A percentile compares a stretch with the other conserved stretches of the same genome.
These are phyloP conservation scores for Hyposoter didymator DNA, from an alignment of 2,888 invertebrate genomes.

Conservation along the genomic window DNA sequence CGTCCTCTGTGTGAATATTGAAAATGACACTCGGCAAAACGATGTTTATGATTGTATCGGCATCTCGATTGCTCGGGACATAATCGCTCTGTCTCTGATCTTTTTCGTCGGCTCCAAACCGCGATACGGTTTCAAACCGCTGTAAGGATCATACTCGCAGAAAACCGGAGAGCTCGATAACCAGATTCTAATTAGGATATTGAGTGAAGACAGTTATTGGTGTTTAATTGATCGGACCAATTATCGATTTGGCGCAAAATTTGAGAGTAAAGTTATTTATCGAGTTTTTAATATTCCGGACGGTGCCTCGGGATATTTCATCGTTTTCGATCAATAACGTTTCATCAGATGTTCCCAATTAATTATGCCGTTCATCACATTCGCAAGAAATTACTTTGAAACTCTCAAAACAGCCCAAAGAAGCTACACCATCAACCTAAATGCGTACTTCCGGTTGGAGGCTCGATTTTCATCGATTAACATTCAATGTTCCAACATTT, in stretches of 20 bases:
- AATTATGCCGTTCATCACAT: neutral
- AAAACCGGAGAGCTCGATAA: constrained; percentile 44
- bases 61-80: constrained; percentile 65
- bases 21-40: constrained; percentile 75
- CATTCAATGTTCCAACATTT: neutral
- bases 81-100: constrained; percentile 34
- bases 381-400: neutral
- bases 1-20: neutral
- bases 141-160: neutral
- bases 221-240: constrained; percentile 57
- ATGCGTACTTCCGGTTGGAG: no score
- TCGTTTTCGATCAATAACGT: neutral
- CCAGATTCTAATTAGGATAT: constrained; percentile 51
- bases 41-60: constrained; percentile 80
- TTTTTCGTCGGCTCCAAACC: neutral
- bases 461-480: neutral
- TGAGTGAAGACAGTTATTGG: constrained; percentile 60
- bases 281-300: constrained; percentile 27
- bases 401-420: neutral
- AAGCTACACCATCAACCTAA: neutral
- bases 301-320: constrained; percentile 10
- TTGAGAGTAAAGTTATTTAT: constrained; percentile 46
- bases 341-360: neutral
- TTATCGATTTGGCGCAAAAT: constrained; percentile 50
- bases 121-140: neutral